Conservation (phyloP, 2,888 invertebrate species). For the Urechis unicinctus region DNA sequence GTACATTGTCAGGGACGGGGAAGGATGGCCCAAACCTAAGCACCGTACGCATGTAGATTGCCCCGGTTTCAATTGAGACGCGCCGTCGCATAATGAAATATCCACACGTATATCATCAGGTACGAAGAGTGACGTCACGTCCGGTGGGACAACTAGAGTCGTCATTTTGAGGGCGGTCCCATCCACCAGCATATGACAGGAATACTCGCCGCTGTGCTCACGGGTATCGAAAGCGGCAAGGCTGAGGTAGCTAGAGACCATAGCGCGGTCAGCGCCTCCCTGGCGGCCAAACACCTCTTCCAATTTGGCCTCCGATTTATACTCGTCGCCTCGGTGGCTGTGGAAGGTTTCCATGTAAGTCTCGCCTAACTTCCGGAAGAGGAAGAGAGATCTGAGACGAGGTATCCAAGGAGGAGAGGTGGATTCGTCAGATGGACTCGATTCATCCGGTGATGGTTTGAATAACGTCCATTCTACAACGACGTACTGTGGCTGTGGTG, state of each 20-base stretch:
- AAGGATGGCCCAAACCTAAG: background rate
- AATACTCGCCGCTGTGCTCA: background rate
- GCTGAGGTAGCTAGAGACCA: background rate
- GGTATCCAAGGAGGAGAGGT: too few species aligned
- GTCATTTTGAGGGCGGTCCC: background rate
- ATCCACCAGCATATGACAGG: background rate
- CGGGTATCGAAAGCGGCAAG: background rate
- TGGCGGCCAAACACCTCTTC: background rate
- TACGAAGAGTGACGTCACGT: background rate
- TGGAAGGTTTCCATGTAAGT: background rate
- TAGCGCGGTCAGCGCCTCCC: background rate
- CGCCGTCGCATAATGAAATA: background rate
- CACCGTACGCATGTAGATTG: background rate
- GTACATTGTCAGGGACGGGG: background rate
- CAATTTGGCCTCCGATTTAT: background rate
- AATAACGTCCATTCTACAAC: background rate
- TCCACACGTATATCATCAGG: background rate
- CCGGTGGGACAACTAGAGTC: background rate
- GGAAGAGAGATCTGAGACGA: background rate
- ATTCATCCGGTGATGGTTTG: background rate
- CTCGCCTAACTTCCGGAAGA: background rate
- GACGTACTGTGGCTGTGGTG: background rate
- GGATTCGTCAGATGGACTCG: too few species aligned
- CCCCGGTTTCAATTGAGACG: background rate
- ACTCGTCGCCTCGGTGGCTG: background rate